Evolutionary conservation across 2,797 vertebrate genomes (phyloP).

Genomic region (Sitta carolinensis): DNA sequence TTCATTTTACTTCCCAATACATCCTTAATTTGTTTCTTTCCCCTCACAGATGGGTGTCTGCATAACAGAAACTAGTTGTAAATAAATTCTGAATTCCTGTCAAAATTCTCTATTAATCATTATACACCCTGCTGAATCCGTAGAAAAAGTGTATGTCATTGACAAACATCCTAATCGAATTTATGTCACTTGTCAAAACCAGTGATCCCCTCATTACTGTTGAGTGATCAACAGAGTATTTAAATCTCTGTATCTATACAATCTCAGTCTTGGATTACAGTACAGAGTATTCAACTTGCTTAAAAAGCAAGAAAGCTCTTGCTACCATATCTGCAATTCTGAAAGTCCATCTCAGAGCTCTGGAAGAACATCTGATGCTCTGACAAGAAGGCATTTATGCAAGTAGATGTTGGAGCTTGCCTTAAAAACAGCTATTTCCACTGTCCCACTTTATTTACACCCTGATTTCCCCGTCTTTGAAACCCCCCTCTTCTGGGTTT

Average conservation of each 20-base stretch:
- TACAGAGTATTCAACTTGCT: not conserved
- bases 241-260: not conserved
- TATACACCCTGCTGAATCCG: not conserved
- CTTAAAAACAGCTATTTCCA: not conserved
- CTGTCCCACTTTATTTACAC: not conserved
- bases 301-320: not conserved
- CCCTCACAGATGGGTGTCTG: not conserved
- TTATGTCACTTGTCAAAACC: not conserved
- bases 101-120: not conserved
- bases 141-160: not conserved
- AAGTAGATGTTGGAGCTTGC: not conserved
- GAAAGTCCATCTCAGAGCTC: not conserved
- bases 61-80: not conserved
- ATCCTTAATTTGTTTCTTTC: not conserved
- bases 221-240: not conserved
- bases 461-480: not conserved
- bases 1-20: not conserved
- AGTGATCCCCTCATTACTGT: not conserved
- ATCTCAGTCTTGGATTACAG: not conserved
- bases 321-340: not conserved
- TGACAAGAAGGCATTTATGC: not conserved
- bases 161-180: not conserved
- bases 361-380: not conserved
- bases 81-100: not conserved
- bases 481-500: not conserved